A percentile compares a stretch with the other conserved stretches of the same genome.
Evolutionary conservation across 2,888 invertebrate species (phyloP).

Genomic region (Anoplius nigerrimus): DNA sequence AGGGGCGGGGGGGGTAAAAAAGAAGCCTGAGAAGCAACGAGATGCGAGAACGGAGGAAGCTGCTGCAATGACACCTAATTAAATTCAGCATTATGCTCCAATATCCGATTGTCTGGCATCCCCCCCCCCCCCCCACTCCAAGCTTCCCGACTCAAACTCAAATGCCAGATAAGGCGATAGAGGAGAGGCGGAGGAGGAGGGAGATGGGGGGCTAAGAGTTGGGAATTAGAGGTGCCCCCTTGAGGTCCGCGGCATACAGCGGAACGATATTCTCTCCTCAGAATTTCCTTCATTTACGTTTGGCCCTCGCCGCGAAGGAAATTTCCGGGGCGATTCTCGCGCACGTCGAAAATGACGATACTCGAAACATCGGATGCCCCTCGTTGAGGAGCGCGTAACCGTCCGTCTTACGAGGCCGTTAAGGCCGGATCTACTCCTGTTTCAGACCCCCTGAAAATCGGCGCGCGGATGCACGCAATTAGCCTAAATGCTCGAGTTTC

Average conservation of each 20-base stretch:
- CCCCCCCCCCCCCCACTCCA: conserved; percentile 18
- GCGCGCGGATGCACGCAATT: too few species aligned
- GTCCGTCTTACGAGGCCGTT: too few species aligned
- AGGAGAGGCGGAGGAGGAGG: too few species aligned
- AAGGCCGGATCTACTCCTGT: too few species aligned
- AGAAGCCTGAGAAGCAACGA: neutral
- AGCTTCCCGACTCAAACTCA: conserved; percentile 16
- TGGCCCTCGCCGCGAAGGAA: neutral
- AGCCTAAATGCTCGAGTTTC: too few species aligned
- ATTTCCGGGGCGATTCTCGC: too few species aligned
- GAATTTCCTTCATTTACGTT: conserved; percentile 37
- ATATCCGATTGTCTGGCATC: conserved; percentile 43
- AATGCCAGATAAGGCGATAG: conserved; percentile 28
- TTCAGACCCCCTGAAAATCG: too few species aligned
- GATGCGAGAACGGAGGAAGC: conserved; percentile 15
- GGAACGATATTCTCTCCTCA: conserved; percentile 30
- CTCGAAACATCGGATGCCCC: too few species aligned
- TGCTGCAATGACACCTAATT: conserved; percentile 48
- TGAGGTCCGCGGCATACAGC: conserved; percentile 22
- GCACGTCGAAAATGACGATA: too few species aligned
- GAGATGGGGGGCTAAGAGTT: conserved; percentile 29
- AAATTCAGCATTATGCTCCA: conserved; percentile 49
- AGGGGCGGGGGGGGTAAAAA: neutral
- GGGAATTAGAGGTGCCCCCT: conserved; percentile 29
- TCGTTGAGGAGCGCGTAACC: too few species aligned